Evolutionary conservation across 37 sponge, comb jelly and placozoan species (phyloP).

Genomic region (Chondrilla cf. caribensis): DNA sequence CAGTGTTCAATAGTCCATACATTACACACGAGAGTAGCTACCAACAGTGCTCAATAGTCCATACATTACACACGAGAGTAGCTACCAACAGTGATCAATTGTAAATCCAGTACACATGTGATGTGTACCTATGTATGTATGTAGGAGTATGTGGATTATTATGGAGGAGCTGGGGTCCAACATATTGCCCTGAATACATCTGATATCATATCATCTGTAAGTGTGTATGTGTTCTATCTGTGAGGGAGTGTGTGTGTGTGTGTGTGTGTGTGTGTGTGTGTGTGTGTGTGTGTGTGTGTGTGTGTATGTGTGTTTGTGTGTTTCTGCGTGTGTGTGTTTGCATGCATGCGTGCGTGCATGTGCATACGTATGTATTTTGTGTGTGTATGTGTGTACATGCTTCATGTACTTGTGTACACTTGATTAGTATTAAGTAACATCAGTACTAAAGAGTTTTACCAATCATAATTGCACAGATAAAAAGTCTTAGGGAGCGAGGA

Average conservation of each 20-base stretch:
- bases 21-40: no score
- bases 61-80: no score
- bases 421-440: no score
- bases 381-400: neutral
- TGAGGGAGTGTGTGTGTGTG: neutral
- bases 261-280: neutral
- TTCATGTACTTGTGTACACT: no score
- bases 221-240: constrained; percentile 1
- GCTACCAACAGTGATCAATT: no score
- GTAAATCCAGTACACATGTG: no score
- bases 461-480: constrained; percentile 45
- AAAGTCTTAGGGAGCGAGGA: constrained; percentile 78
- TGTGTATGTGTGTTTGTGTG: neutral
- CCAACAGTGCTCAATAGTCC: no score
- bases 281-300: neutral
- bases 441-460: no score
- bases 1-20: no score
- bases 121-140: constrained; percentile 11
- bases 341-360: neutral
- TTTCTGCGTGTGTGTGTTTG: neutral
- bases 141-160: constrained; percentile 94
- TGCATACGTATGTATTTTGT: no score
- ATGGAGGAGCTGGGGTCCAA: constrained; percentile 65
- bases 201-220: constrained; percentile 81
- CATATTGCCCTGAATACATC: constrained; percentile 76